phyloP scores from a whole-genome alignment of 2,113 vertebrate genomes.

The Condylura cristata region DNA sequence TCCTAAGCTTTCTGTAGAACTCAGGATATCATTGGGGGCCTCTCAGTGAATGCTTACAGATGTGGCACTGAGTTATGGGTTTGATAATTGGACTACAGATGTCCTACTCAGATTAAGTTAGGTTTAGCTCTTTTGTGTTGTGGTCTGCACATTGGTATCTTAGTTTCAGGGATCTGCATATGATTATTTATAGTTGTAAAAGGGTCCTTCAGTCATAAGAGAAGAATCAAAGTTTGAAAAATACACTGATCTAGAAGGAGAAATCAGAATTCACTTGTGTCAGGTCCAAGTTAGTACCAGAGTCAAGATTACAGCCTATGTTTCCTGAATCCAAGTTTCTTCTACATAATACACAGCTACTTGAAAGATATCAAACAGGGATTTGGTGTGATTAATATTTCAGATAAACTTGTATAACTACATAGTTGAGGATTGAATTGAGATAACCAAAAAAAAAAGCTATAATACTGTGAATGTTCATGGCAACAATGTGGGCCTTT shows the following conservation, averaged over 20 bases:
- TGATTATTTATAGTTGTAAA: neutral
- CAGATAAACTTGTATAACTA: neutral
- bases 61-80: neutral
- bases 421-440: neutral
- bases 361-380: slow-evolving; percentile 32
- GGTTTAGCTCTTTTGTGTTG: neutral
- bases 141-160: neutral
- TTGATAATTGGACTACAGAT: neutral
- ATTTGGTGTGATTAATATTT: neutral
- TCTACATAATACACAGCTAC: neutral
- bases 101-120: neutral
- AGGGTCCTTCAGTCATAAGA: neutral
- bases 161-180: neutral
- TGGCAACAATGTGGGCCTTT: neutral
- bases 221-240: neutral
- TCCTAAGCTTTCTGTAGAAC: neutral
- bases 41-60: neutral
- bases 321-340: neutral
- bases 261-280: neutral
- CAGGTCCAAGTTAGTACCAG: neutral
- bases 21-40: neutral
- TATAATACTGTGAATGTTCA: neutral
- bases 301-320: neutral
- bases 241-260: neutral
- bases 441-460: neutral